phyloP scores from a whole-genome alignment of 2,113 vertebrate species.

The Deroptyus accipitrinus region DNA sequence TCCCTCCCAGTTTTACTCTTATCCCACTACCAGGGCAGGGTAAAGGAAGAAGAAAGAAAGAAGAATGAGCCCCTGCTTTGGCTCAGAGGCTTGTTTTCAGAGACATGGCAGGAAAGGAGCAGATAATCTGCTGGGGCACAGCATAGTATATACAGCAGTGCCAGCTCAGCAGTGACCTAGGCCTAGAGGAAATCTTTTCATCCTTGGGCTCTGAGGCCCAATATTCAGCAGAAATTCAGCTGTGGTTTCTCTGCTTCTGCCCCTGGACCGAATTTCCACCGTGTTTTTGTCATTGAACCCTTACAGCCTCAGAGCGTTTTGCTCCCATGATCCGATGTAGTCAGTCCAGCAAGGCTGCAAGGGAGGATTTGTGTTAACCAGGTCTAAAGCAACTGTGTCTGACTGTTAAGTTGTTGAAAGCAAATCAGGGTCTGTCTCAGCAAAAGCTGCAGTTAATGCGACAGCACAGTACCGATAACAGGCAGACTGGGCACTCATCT shows the following conservation, averaged over 20 bases:
- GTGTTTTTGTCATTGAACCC: not conserved
- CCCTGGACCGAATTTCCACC: not conserved
- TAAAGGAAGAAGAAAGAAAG: not conserved
- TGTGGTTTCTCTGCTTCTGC: not conserved
- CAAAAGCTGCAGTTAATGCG: not conserved
- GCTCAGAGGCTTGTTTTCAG: not conserved
- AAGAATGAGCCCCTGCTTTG: not conserved
- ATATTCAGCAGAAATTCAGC: not conserved
- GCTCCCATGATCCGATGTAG: not conserved
- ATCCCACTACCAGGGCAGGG: not conserved
- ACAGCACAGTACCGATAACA: not conserved
- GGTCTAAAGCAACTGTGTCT: not conserved
- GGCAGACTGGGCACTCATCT: not conserved
- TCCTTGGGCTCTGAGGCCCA: not conserved
- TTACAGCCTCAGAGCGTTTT: accelerated
- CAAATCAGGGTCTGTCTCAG: not conserved
- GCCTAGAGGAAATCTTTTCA: not conserved
- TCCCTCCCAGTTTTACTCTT: not conserved
- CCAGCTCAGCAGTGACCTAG: not conserved
- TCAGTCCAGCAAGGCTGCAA: not conserved
- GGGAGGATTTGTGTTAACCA: not conserved
- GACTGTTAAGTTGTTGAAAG: not conserved
- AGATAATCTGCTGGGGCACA: not conserved
- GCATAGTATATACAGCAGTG: not conserved
- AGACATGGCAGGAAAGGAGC: not conserved